These are phyloP conservation scores for Gymnoscelis rufifasciata DNA, from an alignment of 2,888 invertebrate genomes.

Conservation along the genomic window DNA sequence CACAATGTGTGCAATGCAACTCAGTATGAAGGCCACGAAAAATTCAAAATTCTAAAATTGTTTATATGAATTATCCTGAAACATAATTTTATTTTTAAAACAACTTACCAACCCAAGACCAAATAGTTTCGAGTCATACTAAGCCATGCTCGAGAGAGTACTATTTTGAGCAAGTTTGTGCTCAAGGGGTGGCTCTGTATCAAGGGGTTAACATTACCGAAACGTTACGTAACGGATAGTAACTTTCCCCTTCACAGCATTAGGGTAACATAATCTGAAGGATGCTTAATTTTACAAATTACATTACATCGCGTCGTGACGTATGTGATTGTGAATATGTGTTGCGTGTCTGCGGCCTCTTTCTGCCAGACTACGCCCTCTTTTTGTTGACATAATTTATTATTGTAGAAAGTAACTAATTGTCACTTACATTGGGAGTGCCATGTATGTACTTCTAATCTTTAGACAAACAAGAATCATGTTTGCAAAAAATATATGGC, in stretches of 20 bases:
- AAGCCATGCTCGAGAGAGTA: no score
- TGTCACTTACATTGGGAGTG: neutral
- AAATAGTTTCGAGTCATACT: no score
- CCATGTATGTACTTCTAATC: neutral
- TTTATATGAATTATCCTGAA: no score
- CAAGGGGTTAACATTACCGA: no score
- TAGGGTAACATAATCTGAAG: slow-evolving; percentile 41
- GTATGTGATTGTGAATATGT: slow-evolving; percentile 18
- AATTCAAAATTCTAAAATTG: no score
- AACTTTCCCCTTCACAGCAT: slow-evolving; percentile 44
- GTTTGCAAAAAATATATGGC: neutral
- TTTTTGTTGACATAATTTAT: slow-evolving; percentile 1
- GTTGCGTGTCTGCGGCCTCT: slow-evolving; percentile 5
- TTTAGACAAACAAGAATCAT: neutral
- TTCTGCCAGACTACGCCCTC: slow-evolving; percentile 1
- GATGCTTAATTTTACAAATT: slow-evolving; percentile 38
- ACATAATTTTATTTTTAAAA: no score
- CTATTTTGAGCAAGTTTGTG: no score
- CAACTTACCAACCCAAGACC: no score
- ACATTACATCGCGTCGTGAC: slow-evolving; percentile 31
- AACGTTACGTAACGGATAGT: slow-evolving; percentile 33
- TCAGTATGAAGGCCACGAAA: no score
- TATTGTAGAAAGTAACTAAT: neutral
- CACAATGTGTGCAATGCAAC: no score
- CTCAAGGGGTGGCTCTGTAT: no score